These are phyloP conservation scores for Drosophila seguyi DNA, from an alignment of 1,140 invertebrate species.

Conservation along the genomic window DNA sequence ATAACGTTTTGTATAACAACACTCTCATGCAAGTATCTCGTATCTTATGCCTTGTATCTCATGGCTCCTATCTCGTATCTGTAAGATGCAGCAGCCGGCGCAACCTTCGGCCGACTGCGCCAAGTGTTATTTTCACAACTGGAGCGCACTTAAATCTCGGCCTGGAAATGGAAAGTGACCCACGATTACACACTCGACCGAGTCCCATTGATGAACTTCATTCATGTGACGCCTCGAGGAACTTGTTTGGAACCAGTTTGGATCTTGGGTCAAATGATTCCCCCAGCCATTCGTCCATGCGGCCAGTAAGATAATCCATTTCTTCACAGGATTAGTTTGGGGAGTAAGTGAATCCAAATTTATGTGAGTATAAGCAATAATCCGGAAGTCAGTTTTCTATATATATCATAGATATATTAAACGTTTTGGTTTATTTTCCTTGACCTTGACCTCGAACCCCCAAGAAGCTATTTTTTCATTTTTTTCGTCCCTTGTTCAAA, in stretches of 20 bases:
- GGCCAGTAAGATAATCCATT: constrained; percentile 12
- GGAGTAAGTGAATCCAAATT: not conserved
- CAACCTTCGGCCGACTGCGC: constrained; percentile 72
- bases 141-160: constrained; percentile 71
- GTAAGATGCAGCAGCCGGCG: constrained; percentile 47
- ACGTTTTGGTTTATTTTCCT: too few species aligned
- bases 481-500: not conserved
- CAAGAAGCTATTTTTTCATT: too few species aligned
- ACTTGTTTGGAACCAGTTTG: constrained; percentile 40
- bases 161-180: constrained; percentile 78
- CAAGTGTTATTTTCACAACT: constrained; percentile 83
- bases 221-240: constrained; percentile 55
- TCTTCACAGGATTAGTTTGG: constrained; percentile 3
- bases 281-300: not conserved
- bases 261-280: constrained; percentile 31
- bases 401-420: not conserved
- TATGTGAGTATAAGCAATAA: not conserved
- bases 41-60: constrained; percentile 6
- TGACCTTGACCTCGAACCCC: not conserved
- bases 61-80: constrained; percentile 13
- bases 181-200: constrained; percentile 65
- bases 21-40: constrained; percentile 35
- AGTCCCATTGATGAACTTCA: constrained; percentile 69
- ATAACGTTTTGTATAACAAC: constrained; percentile 52
- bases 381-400: not conserved